These are phyloP conservation scores for Thaleichthys pacificus DNA, from an alignment of 2,797 vertebrate genomes.

Conservation along the genomic window DNA sequence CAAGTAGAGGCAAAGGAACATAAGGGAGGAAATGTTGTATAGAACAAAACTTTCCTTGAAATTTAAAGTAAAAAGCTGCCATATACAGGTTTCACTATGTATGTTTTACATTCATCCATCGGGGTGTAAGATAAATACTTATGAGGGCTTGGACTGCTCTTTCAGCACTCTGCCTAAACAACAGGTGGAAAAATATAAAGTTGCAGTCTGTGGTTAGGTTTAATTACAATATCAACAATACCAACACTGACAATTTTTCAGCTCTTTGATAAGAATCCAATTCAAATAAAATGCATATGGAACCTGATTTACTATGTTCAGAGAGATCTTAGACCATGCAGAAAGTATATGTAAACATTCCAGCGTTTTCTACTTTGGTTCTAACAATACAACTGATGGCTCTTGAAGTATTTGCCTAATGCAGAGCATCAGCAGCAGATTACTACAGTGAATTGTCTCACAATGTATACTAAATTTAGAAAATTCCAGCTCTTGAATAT, in stretches of 20 bases:
- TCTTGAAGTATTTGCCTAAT: slow-evolving; percentile 42
- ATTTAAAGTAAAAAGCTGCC: slow-evolving; percentile 75
- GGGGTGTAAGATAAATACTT: slow-evolving; percentile 57
- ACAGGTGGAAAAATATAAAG: slow-evolving; percentile 46
- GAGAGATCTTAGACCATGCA: slow-evolving; percentile 51
- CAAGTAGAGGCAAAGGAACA: slow-evolving; percentile 53
- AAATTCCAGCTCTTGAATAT: slow-evolving; percentile 53
- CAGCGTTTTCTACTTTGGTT: slow-evolving; percentile 69
- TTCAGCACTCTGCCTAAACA: slow-evolving; percentile 54
- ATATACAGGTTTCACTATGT: slow-evolving; percentile 71
- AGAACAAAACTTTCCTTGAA: slow-evolving; percentile 65
- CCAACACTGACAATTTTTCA: slow-evolving; percentile 5
- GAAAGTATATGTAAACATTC: slow-evolving; percentile 71
- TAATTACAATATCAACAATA: slow-evolving; percentile 19
- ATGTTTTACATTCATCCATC: slow-evolving; percentile 82
- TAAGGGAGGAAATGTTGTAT: slow-evolving; percentile 34
- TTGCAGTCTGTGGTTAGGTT: slow-evolving; percentile 38
- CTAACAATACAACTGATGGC: slow-evolving; percentile 62
- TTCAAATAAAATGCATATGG: slow-evolving; percentile 2
- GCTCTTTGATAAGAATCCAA: slow-evolving; percentile 4
- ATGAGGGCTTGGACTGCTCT: slow-evolving; percentile 55
- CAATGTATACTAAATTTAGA: slow-evolving; percentile 33
- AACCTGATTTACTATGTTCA: slow-evolving; percentile 35
- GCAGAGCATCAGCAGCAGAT: slow-evolving; percentile 44
- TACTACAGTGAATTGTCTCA: slow-evolving; percentile 35